Evolutionary conservation across 1,140 invertebrate species (phyloP), one percentile per base, ranked within the genome.

Genomic region (Aphaenogaster ashmeadi): DNA sequence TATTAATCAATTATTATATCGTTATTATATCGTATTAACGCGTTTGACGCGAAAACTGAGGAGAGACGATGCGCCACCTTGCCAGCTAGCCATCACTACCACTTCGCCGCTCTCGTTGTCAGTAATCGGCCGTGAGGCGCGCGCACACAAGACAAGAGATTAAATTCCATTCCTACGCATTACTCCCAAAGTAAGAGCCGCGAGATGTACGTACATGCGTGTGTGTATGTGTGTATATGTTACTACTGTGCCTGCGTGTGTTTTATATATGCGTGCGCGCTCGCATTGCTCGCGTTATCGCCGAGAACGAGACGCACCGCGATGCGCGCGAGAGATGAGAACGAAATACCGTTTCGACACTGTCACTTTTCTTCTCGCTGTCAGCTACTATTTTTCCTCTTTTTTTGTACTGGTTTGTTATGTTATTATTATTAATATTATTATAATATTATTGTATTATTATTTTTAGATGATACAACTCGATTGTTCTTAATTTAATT

Each of bases 401-500:
- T 94, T 93, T 95, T 95, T 95, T 95, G 92, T 95, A 95, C 93
- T 91, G 94, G 94, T 95, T 95, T 95, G 95, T 95, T 95, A 95
- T 94, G 94, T 95, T 95, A 91, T 91, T 84, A 84, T 84, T 84
- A 86, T 66, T 86, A 86, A 52, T 86, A 86, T 86, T 86, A 86
- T 86, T 80, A 86, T 86, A 74, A 81, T 86, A 86, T 95, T 95
- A 94, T 95, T 95, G 94, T 94, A 94, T 95, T 95, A 91, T 91
- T 94, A 95, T 95, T 95, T 93, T 95, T 94, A 94, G 92, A 94
- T 93, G 90, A 95, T 94, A 94, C 91, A 95, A 95, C 93, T 92
- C 93, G 92, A 95, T 95, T 95, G 95, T 95, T 95, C 95, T 95
- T 95, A 95, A 95, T 95, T 95, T 95, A 95, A 95, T 93, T 95